A percentile compares a stretch with the other conserved stretches of the same genome.
Conservation (phyloP, 2,888 invertebrate genomes). For the Ctena decussata region DNA sequence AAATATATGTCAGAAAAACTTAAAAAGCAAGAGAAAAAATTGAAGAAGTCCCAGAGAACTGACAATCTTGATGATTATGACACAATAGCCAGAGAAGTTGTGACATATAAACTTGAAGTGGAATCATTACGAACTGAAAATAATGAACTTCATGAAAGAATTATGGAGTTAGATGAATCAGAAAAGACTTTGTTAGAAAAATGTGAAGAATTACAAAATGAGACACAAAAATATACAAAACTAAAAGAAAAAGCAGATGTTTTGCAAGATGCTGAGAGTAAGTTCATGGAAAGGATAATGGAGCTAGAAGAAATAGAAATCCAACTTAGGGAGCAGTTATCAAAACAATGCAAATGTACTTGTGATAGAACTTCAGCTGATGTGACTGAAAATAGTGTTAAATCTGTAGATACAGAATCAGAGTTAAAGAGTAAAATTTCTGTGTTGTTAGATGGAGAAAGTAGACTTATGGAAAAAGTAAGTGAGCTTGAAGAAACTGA, state of each 20-base stretch:
- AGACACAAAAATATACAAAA: constrained; percentile 51
- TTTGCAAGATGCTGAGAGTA: constrained; percentile 72
- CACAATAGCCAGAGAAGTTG: constrained; percentile 62
- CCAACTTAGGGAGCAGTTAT: constrained; percentile 46
- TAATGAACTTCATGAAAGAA: constrained; percentile 72
- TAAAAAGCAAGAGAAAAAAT: constrained; percentile 61
- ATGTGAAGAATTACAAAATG: constrained; percentile 54
- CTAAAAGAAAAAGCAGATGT: constrained; percentile 37
- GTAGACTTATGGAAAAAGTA: constrained; percentile 61
- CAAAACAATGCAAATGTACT: not conserved
- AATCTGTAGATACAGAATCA: not conserved
- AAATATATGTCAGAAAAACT: constrained; percentile 54
- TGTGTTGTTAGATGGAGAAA: not conserved
- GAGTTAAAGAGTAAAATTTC: not conserved
- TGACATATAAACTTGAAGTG: constrained; percentile 63
- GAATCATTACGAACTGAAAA: constrained; percentile 70
- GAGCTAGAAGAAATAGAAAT: constrained; percentile 49
- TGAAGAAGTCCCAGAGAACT: constrained; percentile 58
- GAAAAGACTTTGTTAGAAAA: constrained; percentile 60
- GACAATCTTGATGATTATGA: constrained; percentile 67
- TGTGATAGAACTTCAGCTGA: not conserved
- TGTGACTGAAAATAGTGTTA: not conserved
- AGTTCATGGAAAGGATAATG: constrained; percentile 71
- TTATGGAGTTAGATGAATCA: constrained; percentile 71
- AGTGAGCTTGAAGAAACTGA: constrained; percentile 51